These are phyloP conservation scores for Calosoma granatense DNA, from an alignment of 1,140 invertebrate genomes.

Conservation along the genomic window DNA sequence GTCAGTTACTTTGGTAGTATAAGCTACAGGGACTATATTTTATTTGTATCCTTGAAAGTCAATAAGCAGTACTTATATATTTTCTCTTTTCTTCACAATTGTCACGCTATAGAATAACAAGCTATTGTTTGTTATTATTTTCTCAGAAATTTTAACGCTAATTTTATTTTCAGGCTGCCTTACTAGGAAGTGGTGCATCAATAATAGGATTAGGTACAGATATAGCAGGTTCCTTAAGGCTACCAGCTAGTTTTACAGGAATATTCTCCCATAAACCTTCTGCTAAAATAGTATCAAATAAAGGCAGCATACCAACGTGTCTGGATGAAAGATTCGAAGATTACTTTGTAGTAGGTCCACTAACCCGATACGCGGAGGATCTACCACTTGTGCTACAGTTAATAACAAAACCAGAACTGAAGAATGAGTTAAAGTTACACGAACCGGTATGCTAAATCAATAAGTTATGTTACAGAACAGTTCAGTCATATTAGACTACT, in stretches of 20 bases:
- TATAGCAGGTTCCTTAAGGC: conserved; percentile 73
- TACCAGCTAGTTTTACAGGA: conserved; percentile 77
- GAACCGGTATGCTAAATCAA: background rate
- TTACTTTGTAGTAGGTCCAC: conserved; percentile 53
- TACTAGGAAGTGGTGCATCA: conserved; percentile 61
- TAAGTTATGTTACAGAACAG: background rate
- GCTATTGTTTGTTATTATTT: no score
- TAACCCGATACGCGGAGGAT: conserved; percentile 70
- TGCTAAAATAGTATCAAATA: conserved; percentile 46
- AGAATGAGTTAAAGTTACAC: conserved; percentile 17
- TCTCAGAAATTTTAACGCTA: no score
- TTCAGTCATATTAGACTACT: background rate
- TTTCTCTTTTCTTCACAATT: no score
- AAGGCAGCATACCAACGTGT: conserved; percentile 46
- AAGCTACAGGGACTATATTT: no score
- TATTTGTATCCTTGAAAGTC: no score
- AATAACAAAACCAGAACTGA: conserved; percentile 20
- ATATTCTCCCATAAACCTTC: conserved; percentile 83
- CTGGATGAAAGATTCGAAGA: conserved; percentile 31
- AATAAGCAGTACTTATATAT: no score
- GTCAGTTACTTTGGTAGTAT: background rate
- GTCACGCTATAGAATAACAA: background rate
- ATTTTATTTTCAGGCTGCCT: conserved; percentile 41
- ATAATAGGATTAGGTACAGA: conserved; percentile 78
- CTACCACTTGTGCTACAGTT: conserved; percentile 48